phyloP scores from a whole-genome alignment of 2,888 invertebrate genomes.

The Plagiodera versicolora region DNA sequence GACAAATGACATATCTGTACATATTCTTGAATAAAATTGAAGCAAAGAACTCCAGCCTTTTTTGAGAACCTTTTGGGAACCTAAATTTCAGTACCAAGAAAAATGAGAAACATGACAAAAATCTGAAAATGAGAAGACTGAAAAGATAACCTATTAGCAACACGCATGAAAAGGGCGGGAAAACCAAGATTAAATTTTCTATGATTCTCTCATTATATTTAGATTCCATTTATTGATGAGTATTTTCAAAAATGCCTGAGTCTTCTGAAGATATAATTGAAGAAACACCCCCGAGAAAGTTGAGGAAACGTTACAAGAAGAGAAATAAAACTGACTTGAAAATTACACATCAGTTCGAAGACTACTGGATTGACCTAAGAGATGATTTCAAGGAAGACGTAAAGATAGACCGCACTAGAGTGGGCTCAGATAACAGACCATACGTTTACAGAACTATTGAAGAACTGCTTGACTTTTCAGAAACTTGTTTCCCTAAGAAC shows the following conservation, averaged over 20 bases:
- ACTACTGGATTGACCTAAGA: conserved; percentile 7
- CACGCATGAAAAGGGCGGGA: no score
- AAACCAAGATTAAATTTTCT: no score
- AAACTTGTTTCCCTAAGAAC: conserved; percentile 14
- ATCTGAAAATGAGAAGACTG: no score
- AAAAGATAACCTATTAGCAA: no score
- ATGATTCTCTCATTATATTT: no score
- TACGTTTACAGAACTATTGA: conserved; percentile 21
- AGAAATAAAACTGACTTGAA: neutral
- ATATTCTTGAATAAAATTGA: no score
- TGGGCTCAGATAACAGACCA: conserved; percentile 16
- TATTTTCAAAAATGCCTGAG: neutral
- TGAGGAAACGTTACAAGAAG: conserved; percentile 3
- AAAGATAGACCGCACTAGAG: conserved; percentile 10
- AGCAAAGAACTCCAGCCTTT: no score
- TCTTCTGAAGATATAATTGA: conserved; percentile 12
- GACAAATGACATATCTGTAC: no score
- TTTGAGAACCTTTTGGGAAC: no score
- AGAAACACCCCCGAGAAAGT: conserved; percentile 13
- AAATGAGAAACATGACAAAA: no score
- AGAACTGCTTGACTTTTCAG: conserved; percentile 15
- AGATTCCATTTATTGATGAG: no score
- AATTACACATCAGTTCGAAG: conserved; percentile 5
- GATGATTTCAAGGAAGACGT: neutral
- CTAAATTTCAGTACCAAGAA: no score